Evolutionary conservation across 2,797 vertebrate species (phyloP), one percentile per base, ranked within the genome.

Genomic region (Petrocephalus schoutedeni): DNA sequence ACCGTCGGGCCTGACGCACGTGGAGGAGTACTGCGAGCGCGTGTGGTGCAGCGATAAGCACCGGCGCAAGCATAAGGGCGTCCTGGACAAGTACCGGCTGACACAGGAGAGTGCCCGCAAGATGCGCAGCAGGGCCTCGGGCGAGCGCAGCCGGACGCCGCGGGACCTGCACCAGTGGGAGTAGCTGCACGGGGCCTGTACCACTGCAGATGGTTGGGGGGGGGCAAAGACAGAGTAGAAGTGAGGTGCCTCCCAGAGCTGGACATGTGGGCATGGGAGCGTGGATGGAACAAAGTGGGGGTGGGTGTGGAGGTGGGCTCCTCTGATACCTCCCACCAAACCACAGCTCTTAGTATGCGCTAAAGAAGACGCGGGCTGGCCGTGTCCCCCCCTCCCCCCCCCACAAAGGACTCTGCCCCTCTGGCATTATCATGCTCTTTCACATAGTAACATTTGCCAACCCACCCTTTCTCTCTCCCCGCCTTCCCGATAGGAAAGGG

Each of bases 11-110:
- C 93, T 97, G 84, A 96, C 94, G 1, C 95, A 95, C 0, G 96
- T 97, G 91, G 97, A 98, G 89, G 97, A 98, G 92, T 97, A 98
- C 94, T 99, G 98, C 0, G 95, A 98, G 91, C 96, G 96, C 0
- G 94, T 98, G 91, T 98, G 98, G 97, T 98, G 98, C 58, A 93
- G 96, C 0, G 96, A 96, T 58, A 95, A 95, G 86, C 93, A 96
- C 54, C 94, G 94, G 86, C 94, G 94, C 91, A 96, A 96, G 87
- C 95, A 96, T 93, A 98, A 97, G 92, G 91, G 94, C 93, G 95
- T 96, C 91, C 93, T 96, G 91, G 95, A 95, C 93, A 99, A 98
- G 92, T 96, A 96, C 9, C 92, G 93, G 0, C 95, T 98, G 94
- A 96, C 95, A 0, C 89, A 96, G 89, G 97, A 98, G 0, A 86